Percentiles rank a stretch among this genome's conserved stretches.
These are phyloP conservation scores for Eugnorisma glareosa DNA, from an alignment of 2,888 invertebrate species.

Conservation along the genomic window DNA sequence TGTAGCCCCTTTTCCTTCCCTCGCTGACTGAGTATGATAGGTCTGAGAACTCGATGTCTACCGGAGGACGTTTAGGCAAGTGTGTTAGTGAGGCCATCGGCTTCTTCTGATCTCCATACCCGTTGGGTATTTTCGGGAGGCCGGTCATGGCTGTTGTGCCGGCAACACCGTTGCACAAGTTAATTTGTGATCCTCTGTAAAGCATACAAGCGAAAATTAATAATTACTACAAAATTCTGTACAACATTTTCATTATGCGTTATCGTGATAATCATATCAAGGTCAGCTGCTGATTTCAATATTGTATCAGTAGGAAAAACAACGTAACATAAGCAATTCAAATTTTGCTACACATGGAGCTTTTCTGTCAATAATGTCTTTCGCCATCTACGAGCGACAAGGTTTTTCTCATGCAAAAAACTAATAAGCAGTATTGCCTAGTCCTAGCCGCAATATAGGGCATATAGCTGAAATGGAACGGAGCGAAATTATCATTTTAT, in stretches of 20 bases:
- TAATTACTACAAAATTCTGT: not conserved
- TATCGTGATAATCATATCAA: constrained; percentile 3
- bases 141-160: constrained; percentile 87
- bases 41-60: constrained; percentile 97
- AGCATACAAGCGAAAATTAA: constrained; percentile 11
- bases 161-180: constrained; percentile 93
- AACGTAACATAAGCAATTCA: constrained; percentile 2
- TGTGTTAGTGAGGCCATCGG: constrained; percentile 95
- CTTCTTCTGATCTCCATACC: constrained; percentile 93
- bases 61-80: constrained; percentile 96
- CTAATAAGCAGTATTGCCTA: constrained; percentile 13
- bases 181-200: constrained; percentile 93
- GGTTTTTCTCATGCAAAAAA: constrained; percentile 15
- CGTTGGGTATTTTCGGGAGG: constrained; percentile 94
- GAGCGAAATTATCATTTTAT: not conserved
- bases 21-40: constrained; percentile 97
- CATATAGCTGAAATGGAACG: not conserved
- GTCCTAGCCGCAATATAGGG: not conserved
- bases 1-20: constrained; percentile 94
- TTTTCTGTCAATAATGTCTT: constrained; percentile 23
- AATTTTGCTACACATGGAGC: not conserved
- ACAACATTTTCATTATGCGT: not conserved
- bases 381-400: constrained; percentile 13
- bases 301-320: not conserved
- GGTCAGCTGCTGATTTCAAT: not conserved